phyloP scores from a whole-genome alignment of 2,888 invertebrate species.

The Lumbricus terrestris region DNA sequence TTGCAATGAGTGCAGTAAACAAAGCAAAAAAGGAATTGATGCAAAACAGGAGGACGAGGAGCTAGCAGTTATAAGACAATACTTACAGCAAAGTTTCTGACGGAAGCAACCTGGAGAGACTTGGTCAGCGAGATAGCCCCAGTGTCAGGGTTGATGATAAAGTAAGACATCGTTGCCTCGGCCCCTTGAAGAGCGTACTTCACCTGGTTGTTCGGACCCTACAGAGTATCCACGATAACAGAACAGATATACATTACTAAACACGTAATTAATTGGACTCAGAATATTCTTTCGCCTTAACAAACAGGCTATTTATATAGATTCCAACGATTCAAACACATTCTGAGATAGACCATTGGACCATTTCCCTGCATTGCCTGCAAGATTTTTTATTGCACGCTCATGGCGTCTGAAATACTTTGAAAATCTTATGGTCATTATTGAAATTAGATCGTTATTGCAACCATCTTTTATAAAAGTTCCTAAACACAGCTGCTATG shows the following conservation, averaged over 20 bases:
- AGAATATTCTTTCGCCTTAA: not conserved
- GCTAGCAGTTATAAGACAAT: not conserved
- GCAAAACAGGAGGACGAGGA: not conserved
- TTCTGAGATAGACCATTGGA: not conserved
- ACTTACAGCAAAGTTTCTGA: conserved; percentile 45
- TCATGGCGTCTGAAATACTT: not conserved
- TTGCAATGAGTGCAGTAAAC: not conserved
- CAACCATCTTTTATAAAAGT: not conserved
- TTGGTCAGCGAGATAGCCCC: conserved; percentile 40
- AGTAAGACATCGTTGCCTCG: conserved; percentile 36
- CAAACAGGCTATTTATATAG: not conserved
- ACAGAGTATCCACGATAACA: not conserved
- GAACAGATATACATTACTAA: not conserved
- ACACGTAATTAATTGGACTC: not conserved
- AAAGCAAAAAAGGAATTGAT: not conserved
- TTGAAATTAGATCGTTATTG: not conserved
- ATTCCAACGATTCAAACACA: not conserved
- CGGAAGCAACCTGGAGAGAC: conserved; percentile 40
- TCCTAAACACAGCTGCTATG: not conserved
- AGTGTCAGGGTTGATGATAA: conserved; percentile 42
- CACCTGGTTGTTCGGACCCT: conserved; percentile 51
- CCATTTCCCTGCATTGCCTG: not conserved
- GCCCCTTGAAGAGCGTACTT: conserved; percentile 42
- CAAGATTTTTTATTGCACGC: not conserved
- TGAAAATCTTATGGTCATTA: not conserved